Evolutionary conservation across 2,888 invertebrate genomes (phyloP), one percentile per base, ranked within the genome.

Genomic region (Cotesia congregata): DNA sequence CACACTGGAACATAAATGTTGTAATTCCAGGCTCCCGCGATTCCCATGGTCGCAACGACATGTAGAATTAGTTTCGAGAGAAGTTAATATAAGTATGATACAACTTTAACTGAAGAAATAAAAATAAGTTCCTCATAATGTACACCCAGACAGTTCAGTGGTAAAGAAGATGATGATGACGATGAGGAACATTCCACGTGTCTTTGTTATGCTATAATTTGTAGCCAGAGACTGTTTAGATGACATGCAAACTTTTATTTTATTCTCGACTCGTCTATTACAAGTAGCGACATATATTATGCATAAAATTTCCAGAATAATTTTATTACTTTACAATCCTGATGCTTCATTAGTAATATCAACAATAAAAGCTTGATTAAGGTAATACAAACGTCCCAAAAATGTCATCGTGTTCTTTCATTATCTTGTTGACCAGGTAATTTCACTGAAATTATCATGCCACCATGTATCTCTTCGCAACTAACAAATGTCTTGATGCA

Each of bases 181-280:
- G 30, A 30, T 30, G 76, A 73, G 73, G 68, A 67, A 77, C 78
- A 79, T 81, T 79, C 79, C 80, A 81, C 78, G 81, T 75, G 81
- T 30, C 76, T 81, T 80, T 84, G 81, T 82, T 82, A 80, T 80
- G 78, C 38, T 81, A 83, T 83, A 83, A 85, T 83, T 83, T 82
- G 81, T 79, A 80, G 80, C 60, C 75, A 73, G 77, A 75, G 73
- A 80, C 67, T 30, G 30, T 65, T 72, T 17, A 15, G 65, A 65
- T 64, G 72, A 72, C 84, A 85, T 83, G 83, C 84, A 80, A 85
- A 80, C 81, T 77, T 67, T 76, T 78, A 72, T 74, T 74, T 77
- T 74, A 62, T 65, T 67, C 70, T 38, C 71, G 0, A 30, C 3
- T 30, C 30, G 30, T 30, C 30, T 30, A 30, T 30, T 30, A 30